Percentiles rank a stretch among this genome's conserved stretches.
phyloP scores from a whole-genome alignment of 2,797 vertebrate species.

The Platalea minor region DNA sequence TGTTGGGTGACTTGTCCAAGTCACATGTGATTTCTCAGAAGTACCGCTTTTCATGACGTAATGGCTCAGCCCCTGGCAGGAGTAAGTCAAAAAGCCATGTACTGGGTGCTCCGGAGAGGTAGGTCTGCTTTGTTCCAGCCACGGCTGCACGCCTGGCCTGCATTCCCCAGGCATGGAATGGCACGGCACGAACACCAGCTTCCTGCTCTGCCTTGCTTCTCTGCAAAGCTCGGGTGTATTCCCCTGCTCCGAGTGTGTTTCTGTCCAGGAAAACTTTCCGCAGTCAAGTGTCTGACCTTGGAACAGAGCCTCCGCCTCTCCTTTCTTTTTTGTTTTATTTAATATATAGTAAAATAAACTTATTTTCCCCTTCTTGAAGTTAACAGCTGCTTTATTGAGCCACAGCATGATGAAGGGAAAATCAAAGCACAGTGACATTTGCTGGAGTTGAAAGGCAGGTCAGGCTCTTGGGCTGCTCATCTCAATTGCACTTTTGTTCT shows the following conservation, averaged over 20 bases:
- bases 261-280: neutral
- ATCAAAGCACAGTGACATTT: neutral
- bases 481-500: conserved; percentile 4
- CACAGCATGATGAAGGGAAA: neutral
- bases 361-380: neutral
- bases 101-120: neutral
- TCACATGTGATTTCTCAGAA: neutral
- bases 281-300: neutral
- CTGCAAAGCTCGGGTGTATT: neutral
- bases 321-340: neutral
- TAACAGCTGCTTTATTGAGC: neutral
- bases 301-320: neutral
- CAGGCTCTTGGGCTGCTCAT: neutral
- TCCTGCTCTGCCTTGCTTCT: neutral
- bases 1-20: neutral
- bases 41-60: fast-evolving
- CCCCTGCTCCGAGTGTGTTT: fast-evolving
- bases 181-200: too few species aligned
- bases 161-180: neutral
- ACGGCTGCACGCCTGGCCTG: neutral
- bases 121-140: neutral
- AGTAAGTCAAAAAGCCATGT: neutral
- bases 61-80: neutral
- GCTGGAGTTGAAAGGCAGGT: neutral
- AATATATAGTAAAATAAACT: neutral